Evolutionary conservation across 2,797 vertebrate species (phyloP).

Genomic region (Poecile montanus): DNA sequence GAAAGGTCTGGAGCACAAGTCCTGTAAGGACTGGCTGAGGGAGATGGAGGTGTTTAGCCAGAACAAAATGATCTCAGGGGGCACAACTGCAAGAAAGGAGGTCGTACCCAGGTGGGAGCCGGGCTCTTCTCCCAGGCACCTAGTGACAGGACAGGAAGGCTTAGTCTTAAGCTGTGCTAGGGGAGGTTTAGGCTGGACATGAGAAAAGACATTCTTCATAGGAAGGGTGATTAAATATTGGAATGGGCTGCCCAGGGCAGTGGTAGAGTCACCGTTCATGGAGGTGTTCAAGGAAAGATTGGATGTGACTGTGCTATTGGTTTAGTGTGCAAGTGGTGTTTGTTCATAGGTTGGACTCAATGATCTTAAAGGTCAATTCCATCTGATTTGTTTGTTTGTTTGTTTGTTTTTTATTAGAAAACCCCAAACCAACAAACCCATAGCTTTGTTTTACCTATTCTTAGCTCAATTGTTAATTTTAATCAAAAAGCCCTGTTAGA

Average conservation of each 20-base stretch:
- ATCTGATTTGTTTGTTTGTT: no score
- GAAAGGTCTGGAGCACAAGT: neutral
- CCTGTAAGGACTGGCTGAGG: neutral
- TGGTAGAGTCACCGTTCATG: rapidly evolving
- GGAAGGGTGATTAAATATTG: neutral
- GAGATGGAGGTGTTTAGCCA: neutral
- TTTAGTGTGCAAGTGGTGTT: neutral
- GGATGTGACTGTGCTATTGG: neutral
- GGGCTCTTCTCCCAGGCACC: neutral
- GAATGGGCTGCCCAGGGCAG: neutral
- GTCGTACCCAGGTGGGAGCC: neutral
- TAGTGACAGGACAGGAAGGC: neutral
- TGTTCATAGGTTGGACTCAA: neutral
- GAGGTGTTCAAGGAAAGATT: neutral
- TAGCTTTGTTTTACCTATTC: neutral
- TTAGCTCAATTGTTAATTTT: neutral
- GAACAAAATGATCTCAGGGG: neutral
- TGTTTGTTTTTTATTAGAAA: neutral
- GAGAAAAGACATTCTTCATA: neutral
- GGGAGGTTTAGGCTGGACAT: neutral
- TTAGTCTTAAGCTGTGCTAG: neutral
- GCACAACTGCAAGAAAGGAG: neutral
- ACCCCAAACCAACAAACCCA: neutral
- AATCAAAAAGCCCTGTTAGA: neutral
- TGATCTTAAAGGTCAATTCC: neutral